phyloP scores from a whole-genome alignment of 2,113 vertebrate genomes.

The Oncorhynchus clarkii region DNA sequence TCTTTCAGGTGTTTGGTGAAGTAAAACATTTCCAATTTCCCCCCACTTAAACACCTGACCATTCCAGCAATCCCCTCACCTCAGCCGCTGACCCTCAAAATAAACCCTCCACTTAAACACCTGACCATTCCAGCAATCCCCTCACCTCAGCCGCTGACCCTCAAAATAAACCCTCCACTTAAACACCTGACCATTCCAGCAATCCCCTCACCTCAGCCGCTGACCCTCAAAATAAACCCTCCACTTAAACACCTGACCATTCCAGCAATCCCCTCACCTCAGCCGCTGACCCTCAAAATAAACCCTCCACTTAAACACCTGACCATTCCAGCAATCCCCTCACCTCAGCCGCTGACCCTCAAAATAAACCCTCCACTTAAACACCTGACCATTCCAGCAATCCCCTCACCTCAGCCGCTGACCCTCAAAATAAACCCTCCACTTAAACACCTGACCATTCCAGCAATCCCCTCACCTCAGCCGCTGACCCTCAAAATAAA shows the following conservation, averaged over 20 bases:
- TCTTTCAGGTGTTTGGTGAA: conserved; percentile 48
- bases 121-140: neutral
- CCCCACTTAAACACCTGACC: conserved; percentile 23
- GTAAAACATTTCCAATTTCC: conserved; percentile 35
- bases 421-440: conserved; percentile 40
- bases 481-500: conserved; percentile 41
- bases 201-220: conserved; percentile 9
- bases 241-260: neutral
- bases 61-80: neutral
- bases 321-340: neutral
- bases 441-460: neutral
- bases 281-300: conserved; percentile 36
- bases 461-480: conserved; percentile 5
- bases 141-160: conserved; percentile 10
- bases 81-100: conserved; percentile 32
- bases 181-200: neutral
- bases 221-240: conserved; percentile 41
- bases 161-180: conserved; percentile 41
- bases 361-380: conserved; percentile 42
- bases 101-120: conserved; percentile 27
- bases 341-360: conserved; percentile 8
- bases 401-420: conserved; percentile 12
- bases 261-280: conserved; percentile 1
- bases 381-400: neutral
- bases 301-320: conserved; percentile 15